These are phyloP conservation scores for Oryzias javanicus DNA, from an alignment of 2,113 vertebrate genomes.

Conservation along the genomic window DNA sequence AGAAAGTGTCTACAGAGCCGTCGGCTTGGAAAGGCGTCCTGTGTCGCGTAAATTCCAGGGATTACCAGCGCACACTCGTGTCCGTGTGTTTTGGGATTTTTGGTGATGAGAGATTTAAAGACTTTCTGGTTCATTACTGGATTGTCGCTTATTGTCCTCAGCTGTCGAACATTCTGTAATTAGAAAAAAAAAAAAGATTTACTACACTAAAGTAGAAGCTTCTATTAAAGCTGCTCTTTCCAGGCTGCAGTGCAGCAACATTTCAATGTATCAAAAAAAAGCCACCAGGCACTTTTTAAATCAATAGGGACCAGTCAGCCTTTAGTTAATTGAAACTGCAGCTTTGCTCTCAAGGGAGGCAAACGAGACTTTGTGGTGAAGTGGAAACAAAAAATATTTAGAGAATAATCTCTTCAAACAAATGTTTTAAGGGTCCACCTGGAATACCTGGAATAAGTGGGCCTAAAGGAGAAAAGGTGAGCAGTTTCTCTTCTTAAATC, in stretches of 20 bases:
- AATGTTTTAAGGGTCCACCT: conserved; percentile 81
- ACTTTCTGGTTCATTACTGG: conserved; percentile 11
- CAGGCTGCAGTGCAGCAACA: conserved; percentile 8
- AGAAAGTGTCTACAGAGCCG: conserved; percentile 64
- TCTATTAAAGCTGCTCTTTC: conserved; percentile 13
- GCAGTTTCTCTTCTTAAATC: conserved; percentile 25
- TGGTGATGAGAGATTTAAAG: conserved; percentile 15
- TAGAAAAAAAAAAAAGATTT: conserved; percentile 1
- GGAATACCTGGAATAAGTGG: conserved; percentile 89
- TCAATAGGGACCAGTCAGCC: conserved; percentile 65
- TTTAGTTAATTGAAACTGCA: conserved; percentile 65
- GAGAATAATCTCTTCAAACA: conserved; percentile 28
- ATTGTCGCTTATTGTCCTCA: not conserved
- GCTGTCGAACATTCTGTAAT: conserved; percentile 2
- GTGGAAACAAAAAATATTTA: conserved; percentile 40
- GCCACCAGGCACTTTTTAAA: conserved; percentile 53
- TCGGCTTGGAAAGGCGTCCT: conserved; percentile 58
- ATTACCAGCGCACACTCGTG: conserved; percentile 49
- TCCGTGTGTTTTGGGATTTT: conserved; percentile 36
- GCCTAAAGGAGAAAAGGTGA: conserved; percentile 95
- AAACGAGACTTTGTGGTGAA: conserved; percentile 31
- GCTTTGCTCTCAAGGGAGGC: conserved; percentile 36
- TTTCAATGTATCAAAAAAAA: conserved; percentile 30
- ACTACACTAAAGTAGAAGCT: conserved; percentile 12
- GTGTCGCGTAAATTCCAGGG: conserved; percentile 63